Conservation (phyloP, 2,888 invertebrate genomes). For the Diloba caeruleocephala region DNA sequence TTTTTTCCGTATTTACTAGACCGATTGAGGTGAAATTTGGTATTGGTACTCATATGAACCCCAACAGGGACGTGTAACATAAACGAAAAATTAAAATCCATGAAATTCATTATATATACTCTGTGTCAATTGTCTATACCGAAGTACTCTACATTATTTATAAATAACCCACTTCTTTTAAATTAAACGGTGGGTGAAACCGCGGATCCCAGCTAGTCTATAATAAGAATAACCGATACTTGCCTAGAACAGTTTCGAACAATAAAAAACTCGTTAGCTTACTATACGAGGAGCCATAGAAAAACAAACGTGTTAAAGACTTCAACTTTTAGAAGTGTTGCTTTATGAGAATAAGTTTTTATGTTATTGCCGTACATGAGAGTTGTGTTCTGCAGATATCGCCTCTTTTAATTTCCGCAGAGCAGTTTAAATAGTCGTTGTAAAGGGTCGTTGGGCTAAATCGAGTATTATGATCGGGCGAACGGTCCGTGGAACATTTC, state of each 20-base stretch:
- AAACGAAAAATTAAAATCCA: too few species aligned
- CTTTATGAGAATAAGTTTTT: conserved; percentile 33
- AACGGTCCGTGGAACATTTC: conserved; percentile 28
- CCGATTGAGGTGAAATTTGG: too few species aligned
- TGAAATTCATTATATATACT: too few species aligned
- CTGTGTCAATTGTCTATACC: too few species aligned
- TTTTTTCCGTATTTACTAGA: too few species aligned
- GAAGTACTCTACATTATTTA: too few species aligned
- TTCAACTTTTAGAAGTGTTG: conserved; percentile 20
- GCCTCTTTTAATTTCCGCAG: conserved; percentile 15
- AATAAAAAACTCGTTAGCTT: conserved; percentile 44
- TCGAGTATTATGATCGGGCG: conserved; percentile 16
- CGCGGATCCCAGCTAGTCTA: too few species aligned
- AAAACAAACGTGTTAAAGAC: conserved; percentile 24
- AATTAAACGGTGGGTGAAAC: too few species aligned
- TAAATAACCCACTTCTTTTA: too few species aligned
- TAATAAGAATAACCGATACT: conserved; percentile 25
- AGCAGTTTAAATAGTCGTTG: conserved; percentile 39
- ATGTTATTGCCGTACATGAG: conserved; percentile 24
- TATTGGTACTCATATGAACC: too few species aligned
- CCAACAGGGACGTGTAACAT: too few species aligned
- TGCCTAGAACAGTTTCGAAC: conserved; percentile 11
- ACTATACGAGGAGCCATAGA: conserved; percentile 20
- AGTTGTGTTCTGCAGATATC: conserved; percentile 10
- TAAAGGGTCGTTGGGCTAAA: conserved; percentile 24